Conservation (phyloP, 2,113 vertebrate genomes). For the Semicossyphus pulcher region DNA sequence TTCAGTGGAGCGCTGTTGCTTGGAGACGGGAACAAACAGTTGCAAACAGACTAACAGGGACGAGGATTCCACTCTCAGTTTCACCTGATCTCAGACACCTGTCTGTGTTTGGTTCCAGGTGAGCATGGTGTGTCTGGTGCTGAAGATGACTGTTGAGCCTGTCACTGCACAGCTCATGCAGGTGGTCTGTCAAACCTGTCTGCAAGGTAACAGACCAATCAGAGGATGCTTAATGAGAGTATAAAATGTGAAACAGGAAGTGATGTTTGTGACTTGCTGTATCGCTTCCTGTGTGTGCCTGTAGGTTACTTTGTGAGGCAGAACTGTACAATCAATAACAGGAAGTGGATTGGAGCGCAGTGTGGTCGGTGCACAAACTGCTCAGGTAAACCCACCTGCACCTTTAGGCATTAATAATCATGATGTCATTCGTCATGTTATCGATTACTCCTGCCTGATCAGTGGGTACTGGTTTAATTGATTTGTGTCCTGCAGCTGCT, state of each 20-base stretch:
- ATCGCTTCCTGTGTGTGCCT: neutral
- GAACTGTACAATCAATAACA: neutral
- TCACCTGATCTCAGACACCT: too few species aligned
- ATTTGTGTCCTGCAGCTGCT: neutral
- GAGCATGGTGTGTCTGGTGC: neutral
- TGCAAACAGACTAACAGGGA: too few species aligned
- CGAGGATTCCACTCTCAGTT: too few species aligned
- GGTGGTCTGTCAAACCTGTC: neutral
- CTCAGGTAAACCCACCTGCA: slow-evolving; percentile 20
- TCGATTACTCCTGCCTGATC: neutral
- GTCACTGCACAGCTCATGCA: neutral
- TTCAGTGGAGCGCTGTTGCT: neutral
- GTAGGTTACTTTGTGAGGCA: slow-evolving; percentile 20
- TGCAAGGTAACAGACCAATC: neutral
- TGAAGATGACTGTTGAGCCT: slow-evolving; percentile 5
- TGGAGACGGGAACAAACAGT: neutral
- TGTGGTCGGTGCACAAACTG: neutral
- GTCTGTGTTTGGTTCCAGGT: neutral
- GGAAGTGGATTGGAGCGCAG: neutral
- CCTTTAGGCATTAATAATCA: too few species aligned
- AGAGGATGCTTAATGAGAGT: neutral
- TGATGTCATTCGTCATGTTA: too few species aligned
- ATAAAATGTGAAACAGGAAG: too few species aligned
- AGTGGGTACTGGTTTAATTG: neutral
- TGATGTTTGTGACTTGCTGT: too few species aligned